These are phyloP conservation scores for Poecilus cupreus DNA, from an alignment of 2,888 invertebrate species.

Conservation along the genomic window DNA sequence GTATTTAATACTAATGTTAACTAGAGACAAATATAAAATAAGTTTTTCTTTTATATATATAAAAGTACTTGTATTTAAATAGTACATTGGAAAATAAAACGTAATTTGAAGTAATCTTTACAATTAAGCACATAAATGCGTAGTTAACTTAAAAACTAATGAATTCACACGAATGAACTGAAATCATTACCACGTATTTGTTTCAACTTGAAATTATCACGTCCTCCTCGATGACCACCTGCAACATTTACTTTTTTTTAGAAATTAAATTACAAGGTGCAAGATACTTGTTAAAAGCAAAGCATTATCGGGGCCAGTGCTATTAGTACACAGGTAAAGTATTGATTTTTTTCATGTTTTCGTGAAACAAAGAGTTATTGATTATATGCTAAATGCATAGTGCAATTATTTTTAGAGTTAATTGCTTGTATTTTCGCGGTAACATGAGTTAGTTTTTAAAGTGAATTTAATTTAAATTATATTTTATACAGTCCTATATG, in stretches of 20 bases:
- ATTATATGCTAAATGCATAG: neutral
- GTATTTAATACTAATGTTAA: no score
- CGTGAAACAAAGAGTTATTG: no score
- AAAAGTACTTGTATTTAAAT: slow-evolving; percentile 44
- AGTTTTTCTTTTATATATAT: slow-evolving; percentile 19
- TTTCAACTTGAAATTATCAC: slow-evolving; percentile 56
- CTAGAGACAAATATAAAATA: neutral
- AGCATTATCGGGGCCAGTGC: no score
- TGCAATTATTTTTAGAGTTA: no score
- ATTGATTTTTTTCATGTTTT: no score
- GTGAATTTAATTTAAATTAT: no score
- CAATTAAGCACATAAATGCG: slow-evolving; percentile 51
- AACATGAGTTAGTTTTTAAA: no score
- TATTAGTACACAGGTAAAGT: no score
- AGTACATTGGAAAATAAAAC: slow-evolving; percentile 39
- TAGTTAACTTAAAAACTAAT: no score
- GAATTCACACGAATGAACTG: slow-evolving; percentile 50
- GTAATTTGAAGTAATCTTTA: slow-evolving; percentile 2
- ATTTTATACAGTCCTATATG: no score
- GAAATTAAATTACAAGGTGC: slow-evolving; percentile 1
- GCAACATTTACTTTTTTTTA: slow-evolving; percentile 3
- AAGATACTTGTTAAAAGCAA: neutral
- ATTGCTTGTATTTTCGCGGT: no score
- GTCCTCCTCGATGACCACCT: slow-evolving; percentile 47
- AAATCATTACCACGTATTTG: slow-evolving; percentile 57